Base-by-base conservation (phyloP, 1,140 invertebrate species). In the Pantala flavescens region DNA sequence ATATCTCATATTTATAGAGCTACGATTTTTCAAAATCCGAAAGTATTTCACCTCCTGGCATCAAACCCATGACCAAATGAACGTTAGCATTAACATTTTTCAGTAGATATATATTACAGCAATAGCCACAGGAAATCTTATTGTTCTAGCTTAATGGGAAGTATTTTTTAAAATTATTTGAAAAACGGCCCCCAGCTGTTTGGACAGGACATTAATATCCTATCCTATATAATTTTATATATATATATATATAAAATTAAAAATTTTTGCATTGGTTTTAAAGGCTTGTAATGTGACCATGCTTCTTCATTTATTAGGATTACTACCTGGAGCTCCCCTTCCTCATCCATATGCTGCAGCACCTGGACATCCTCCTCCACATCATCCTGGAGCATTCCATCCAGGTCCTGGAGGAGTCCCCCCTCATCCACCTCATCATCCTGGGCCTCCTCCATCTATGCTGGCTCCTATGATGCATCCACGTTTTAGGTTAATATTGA, bases 381-480 rank as follows among this genome's bases (percentile, higher is more conserved):
- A 24, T 10, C 71, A 14, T 19, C 14, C 16, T 3, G 71, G n/a
- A 10, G 23, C 71, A 72, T 72, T 72, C 71, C 23, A 42, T 42
- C 23, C 23, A 24, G 71, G 23, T 14, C 71, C 71, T 19, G 36
- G 23, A 23, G 71, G 71, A 19, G 23, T 72, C 5, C 71, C 71
- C 5, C 23, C 23, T 42, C 71, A 72, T 19, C 71, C 71, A 16
- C 49, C 49, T 89, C 86, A 84, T 82, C 73, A 88, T 88, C 77
- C 87, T 21, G 84, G 86, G 77, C 86, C 84, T 75, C 87, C 86
- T 7, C 49, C 49, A 16, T 63, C 49, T 76, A 86, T 89, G 84
- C 81, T 87, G 76, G 83, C 86, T 75, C 88, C 88, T 76, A 88
- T 90, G 87, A 90, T 91, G 89, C 89, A 89, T 81, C 89, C 89